Percentiles rank a stretch among this genome's conserved stretches.
phyloP scores from a whole-genome alignment of 1,140 invertebrate genomes.

The Drosophila funebris region DNA sequence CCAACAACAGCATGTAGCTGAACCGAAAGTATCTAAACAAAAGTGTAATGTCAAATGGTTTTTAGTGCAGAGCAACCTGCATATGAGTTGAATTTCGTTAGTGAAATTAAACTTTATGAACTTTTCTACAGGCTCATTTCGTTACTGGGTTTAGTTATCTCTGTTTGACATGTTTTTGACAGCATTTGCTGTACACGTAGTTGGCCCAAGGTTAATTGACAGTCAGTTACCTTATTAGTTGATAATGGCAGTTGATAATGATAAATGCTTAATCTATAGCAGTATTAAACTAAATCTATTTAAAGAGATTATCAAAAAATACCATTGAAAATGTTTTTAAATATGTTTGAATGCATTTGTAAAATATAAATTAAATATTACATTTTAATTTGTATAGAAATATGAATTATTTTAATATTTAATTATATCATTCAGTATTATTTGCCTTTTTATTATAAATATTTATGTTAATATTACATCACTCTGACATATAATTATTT shows the following conservation, averaged over 20 bases:
- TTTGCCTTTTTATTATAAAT: too few relatives aligned
- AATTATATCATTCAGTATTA: too few relatives aligned
- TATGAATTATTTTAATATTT: too few relatives aligned
- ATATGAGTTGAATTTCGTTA: slow-evolving; percentile 55
- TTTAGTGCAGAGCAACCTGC: slow-evolving; percentile 45
- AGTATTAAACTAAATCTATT: too few relatives aligned
- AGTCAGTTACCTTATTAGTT: background rate
- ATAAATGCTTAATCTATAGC: background rate
- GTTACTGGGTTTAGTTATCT: slow-evolving; percentile 7
- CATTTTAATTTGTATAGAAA: too few relatives aligned
- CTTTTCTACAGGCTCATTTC: slow-evolving; percentile 27
- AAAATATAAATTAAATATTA: too few relatives aligned
- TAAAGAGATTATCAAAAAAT: too few relatives aligned
- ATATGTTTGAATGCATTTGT: too few relatives aligned
- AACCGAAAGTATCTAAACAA: slow-evolving; percentile 47
- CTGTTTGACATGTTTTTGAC: slow-evolving; percentile 34
- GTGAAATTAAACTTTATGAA: slow-evolving; percentile 61
- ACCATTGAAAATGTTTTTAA: too few relatives aligned
- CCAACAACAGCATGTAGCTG: too few relatives aligned
- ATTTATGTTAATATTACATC: too few relatives aligned
- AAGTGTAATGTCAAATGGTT: slow-evolving; percentile 64
- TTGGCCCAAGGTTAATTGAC: slow-evolving; percentile 8
- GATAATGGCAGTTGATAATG: background rate
- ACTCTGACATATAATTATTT: too few relatives aligned
- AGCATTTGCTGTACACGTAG: slow-evolving; percentile 1